Evolutionary conservation across 2,888 invertebrate species (phyloP).

Genomic region (Sesia apiformis): DNA sequence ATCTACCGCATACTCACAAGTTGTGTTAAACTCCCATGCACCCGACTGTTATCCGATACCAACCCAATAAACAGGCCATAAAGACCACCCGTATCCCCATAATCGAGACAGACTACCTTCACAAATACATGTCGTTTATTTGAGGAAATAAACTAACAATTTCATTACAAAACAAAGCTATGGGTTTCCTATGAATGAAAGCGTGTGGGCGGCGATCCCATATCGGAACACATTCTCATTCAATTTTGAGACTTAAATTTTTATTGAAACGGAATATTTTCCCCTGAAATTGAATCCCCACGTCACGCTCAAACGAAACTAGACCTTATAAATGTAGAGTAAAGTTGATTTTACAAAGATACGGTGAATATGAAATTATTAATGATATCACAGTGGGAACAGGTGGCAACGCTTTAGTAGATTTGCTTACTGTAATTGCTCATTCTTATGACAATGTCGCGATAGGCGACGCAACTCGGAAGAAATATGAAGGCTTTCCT

Average conservation of each 20-base stretch:
- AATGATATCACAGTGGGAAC: constrained; percentile 52
- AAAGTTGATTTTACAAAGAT: constrained; percentile 12
- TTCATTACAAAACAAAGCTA: constrained; percentile 67
- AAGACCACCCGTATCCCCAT: constrained; percentile 49
- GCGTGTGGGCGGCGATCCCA: constrained; percentile 59
- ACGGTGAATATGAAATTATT: constrained; percentile 35
- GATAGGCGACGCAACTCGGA: constrained; percentile 41
- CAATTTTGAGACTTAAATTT: constrained; percentile 10
- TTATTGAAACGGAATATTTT: constrained; percentile 20
- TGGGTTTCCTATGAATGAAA: constrained; percentile 62
- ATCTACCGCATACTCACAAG: too few species aligned
- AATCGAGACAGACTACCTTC: constrained; percentile 25
- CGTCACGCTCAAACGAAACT: constrained; percentile 6
- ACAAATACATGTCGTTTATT: constrained; percentile 44
- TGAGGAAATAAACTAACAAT: constrained; percentile 60
- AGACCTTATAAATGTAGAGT: constrained; percentile 17
- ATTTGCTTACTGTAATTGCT: constrained; percentile 61
- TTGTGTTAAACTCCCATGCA: too few species aligned
- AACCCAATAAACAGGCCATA: constrained; percentile 10
- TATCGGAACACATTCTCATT: constrained; percentile 16
- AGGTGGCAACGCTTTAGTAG: constrained; percentile 56
- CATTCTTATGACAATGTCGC: constrained; percentile 42
- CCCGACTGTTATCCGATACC: constrained; percentile 1
- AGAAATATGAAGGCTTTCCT: constrained; percentile 32
- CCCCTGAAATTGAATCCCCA: constrained; percentile 2